Evolutionary conservation across 2,888 invertebrate genomes (phyloP).

Genomic region (Cheilosia pagana): DNA sequence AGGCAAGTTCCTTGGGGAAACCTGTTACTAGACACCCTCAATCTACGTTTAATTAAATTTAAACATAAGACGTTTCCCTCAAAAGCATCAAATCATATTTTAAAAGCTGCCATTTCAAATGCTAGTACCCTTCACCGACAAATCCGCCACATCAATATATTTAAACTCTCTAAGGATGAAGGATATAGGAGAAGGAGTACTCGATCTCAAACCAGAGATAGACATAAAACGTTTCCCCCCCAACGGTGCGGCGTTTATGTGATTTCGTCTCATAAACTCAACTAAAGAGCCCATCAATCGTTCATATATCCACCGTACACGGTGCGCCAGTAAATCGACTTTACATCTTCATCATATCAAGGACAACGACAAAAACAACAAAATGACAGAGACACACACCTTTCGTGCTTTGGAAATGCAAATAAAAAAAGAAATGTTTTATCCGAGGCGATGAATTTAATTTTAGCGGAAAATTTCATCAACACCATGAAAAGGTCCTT

Average conservation of each 20-base stretch:
- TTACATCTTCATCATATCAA: conserved; percentile 10
- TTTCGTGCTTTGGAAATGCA: conserved; percentile 4
- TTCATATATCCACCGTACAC: conserved; percentile 12
- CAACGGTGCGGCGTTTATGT: conserved; percentile 3
- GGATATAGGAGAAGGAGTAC: not conserved
- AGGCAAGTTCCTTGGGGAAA: too few species aligned
- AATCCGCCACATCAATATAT: conserved; percentile 6
- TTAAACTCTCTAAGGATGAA: not conserved
- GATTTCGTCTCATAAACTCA: conserved; percentile 32
- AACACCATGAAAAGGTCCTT: conserved; percentile 36
- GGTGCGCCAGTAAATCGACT: not conserved
- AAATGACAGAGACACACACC: not conserved
- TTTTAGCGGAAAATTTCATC: conserved; percentile 58
- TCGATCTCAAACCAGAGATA: not conserved
- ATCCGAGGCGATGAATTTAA: conserved; percentile 59
- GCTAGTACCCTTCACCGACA: too few species aligned
- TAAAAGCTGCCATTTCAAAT: too few species aligned
- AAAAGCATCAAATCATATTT: too few species aligned
- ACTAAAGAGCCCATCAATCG: conserved; percentile 37
- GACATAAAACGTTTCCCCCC: conserved; percentile 13
- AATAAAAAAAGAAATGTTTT: conserved; percentile 13
- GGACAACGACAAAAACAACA: not conserved
- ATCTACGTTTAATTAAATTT: too few species aligned
- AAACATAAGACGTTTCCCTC: too few species aligned
- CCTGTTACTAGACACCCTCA: too few species aligned